phyloP scores from a whole-genome alignment of 2,797 vertebrate species.

The Odontamblyopus rebecca region DNA sequence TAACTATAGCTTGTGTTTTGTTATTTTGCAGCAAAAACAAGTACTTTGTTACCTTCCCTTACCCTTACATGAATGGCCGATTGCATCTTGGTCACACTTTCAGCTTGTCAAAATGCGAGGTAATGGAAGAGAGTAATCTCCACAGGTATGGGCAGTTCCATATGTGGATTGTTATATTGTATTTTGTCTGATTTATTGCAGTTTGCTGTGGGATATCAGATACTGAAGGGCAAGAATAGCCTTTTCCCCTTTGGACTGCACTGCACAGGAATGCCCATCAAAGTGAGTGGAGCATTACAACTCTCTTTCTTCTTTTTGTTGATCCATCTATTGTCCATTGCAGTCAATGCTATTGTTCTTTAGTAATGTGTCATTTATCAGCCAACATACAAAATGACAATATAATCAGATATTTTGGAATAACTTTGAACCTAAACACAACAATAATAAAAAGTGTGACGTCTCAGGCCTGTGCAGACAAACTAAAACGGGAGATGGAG shows the following conservation, averaged over 20 bases:
- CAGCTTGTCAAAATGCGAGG: slow-evolving; percentile 97
- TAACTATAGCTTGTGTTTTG: neutral
- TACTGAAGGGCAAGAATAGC: slow-evolving; percentile 90
- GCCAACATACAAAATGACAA: too few relatives aligned
- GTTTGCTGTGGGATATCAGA: slow-evolving; percentile 92
- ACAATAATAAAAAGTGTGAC: neutral
- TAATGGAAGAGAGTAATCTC: slow-evolving; percentile 53
- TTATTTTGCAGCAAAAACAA: slow-evolving; percentile 82
- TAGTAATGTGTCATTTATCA: neutral
- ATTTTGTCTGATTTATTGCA: slow-evolving; percentile 46
- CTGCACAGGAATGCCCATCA: slow-evolving; percentile 99
- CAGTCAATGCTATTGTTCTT: neutral
- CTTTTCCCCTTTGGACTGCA: slow-evolving; percentile 96
- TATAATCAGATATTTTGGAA: neutral
- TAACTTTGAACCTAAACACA: neutral
- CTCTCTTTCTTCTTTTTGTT: neutral
- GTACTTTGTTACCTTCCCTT: slow-evolving; percentile 94
- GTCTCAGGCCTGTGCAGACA: slow-evolving; percentile 94
- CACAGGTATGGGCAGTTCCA: too few relatives aligned
- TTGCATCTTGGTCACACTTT: slow-evolving; percentile 96
- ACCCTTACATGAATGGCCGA: slow-evolving; percentile 98
- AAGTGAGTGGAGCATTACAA: slow-evolving; percentile 76
- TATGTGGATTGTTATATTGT: too few relatives aligned
- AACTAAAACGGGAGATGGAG: slow-evolving; percentile 96
- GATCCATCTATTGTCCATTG: too few relatives aligned